Base-by-base conservation (phyloP, 2,888 invertebrate genomes). In the Pomacea canaliculata region DNA sequence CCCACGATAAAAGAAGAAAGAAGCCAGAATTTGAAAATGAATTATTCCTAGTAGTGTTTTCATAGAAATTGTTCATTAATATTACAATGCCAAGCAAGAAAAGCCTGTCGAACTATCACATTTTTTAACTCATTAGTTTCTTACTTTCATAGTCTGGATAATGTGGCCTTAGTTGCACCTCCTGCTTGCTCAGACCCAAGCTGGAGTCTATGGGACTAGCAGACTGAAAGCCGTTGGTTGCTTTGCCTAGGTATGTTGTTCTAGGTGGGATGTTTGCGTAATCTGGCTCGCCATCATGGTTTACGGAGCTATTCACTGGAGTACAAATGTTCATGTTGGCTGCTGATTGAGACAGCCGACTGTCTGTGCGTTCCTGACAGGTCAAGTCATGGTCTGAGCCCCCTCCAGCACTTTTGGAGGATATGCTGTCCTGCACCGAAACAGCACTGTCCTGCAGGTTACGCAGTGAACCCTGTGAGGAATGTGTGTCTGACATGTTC, bases 401-500 rank as follows among this genome's bases (percentile, higher is more conserved):
- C 16, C 65, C 79, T 46, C 77, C 71, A 16, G 87, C 85, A 56
- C 84, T 84, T 51, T 83, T 79, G 3, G 85, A 87, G 27, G 85
- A 83, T n/a, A 83, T 81, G 48, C 85, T 85, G 71, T 86, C 86
- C 70, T 84, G 85, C 74, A 85, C 86, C 12, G 85, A 86, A 65
- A 84, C 84, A 16, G 84, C 83, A 83, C 83, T 84, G 71, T 86
- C 86, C 76, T 84, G 86, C 77, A 86, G 80, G 79, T 87, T 86
- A 27, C 87, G 82, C 78, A 89, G 79, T 5, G 89, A 89, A n/a
- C 89, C 87, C 73, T 88, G 87, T 7, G 89, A 88, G n/a, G 89
- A 88, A 76, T 87, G 89, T 70, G 85, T 83, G 78, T 89, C 89
- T 19, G 86, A 85, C 81, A 86, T 83, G 79, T 92, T 92, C 72